Conservation (phyloP, 2,797 vertebrate genomes). For the Orestias chungarensis region DNA sequence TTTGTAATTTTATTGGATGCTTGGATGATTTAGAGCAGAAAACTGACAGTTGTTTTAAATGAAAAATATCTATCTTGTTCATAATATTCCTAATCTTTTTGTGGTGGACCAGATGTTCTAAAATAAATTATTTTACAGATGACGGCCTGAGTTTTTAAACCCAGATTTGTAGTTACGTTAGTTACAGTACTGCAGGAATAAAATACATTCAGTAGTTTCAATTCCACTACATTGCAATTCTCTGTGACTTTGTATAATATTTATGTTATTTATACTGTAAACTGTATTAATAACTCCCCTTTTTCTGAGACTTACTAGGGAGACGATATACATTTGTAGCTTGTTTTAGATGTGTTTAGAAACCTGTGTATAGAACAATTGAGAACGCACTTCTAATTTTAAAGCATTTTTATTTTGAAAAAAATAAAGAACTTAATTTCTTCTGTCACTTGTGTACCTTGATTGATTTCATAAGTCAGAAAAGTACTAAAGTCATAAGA, state of each 20-base stretch:
- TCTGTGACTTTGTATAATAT: constrained; percentile 36
- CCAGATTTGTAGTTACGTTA: neutral
- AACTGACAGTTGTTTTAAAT: neutral
- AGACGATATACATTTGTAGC: constrained; percentile 31
- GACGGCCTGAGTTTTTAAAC: neutral
- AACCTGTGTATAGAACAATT: constrained; percentile 38
- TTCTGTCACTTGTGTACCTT: neutral
- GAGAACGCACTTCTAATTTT: constrained; percentile 24
- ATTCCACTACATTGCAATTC: constrained; percentile 51
- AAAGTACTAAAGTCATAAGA: neutral
- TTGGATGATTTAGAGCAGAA: neutral
- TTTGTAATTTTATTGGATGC: neutral
- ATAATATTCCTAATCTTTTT: neutral
- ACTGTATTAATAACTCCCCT: constrained; percentile 38
- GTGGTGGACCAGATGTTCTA: neutral
- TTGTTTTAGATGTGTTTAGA: constrained; percentile 22
- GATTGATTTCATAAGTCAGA: neutral
- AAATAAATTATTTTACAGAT: neutral
- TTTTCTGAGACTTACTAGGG: constrained; percentile 58
- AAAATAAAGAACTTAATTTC: constrained; percentile 48
- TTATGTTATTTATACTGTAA: constrained; percentile 61
- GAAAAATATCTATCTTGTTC: neutral
- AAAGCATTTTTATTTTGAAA: constrained; percentile 23
- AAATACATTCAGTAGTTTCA: neutral
- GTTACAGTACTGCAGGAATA: neutral